Percentiles rank a stretch among this genome's conserved stretches.
Evolutionary conservation across 1,140 invertebrate species (phyloP).

Genomic region (Lordiphosa stackelbergi): DNA sequence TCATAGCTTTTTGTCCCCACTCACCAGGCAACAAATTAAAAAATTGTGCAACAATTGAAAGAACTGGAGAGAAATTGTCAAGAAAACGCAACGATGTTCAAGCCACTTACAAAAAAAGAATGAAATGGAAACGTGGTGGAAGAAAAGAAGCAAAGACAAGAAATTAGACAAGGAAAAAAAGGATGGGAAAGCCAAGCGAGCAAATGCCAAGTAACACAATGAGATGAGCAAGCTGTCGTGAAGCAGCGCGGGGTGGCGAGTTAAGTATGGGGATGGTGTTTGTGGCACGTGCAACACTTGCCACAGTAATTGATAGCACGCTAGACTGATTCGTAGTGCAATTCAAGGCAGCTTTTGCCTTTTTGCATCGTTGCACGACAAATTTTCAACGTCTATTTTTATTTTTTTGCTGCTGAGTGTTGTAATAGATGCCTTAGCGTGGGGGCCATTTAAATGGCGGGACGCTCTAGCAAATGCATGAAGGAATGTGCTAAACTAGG

Average conservation of each 20-base stretch:
- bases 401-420: background rate
- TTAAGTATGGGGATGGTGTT: conserved; percentile 29
- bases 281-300: conserved; percentile 71
- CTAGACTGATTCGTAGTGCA: conserved; percentile 69
- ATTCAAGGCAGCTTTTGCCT: conserved; percentile 45
- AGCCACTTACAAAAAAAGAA: conserved; percentile 33
- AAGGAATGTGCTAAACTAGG: background rate
- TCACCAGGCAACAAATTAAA: conserved; percentile 66
- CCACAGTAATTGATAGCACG: conserved; percentile 74
- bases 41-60: conserved; percentile 74
- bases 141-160: conserved; percentile 34
- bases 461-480: conserved; percentile 1
- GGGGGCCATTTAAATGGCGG: conserved; percentile 14
- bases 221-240: conserved; percentile 59
- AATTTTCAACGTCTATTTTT: conserved; percentile 38
- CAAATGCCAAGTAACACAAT: conserved; percentile 60
- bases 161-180: conserved; percentile 54
- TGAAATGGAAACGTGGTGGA: conserved; percentile 13
- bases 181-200: conserved; percentile 39
- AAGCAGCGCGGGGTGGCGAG: conserved; percentile 2
- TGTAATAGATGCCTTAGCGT: conserved; percentile 14
- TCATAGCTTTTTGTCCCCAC: conserved; percentile 32
- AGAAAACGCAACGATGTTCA: conserved; percentile 54
- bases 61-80: conserved; percentile 63
- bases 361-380: conserved; percentile 39